Conservation (phyloP, 1,140 invertebrate genomes). For the Drosophila mayri region DNA sequence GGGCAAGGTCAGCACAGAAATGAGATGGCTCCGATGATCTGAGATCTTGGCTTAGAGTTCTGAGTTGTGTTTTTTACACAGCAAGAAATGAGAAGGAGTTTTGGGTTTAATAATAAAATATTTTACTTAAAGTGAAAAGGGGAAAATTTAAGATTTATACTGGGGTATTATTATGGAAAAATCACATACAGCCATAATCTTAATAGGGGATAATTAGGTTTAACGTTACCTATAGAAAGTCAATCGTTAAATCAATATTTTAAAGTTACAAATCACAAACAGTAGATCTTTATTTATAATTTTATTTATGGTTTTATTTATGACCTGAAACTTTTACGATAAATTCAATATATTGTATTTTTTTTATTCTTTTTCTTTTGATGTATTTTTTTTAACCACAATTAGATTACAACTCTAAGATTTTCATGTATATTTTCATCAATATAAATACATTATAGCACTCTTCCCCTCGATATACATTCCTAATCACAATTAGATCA, state of each 20-base stretch:
- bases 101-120: neutral
- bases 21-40: slow-evolving; percentile 32
- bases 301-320: too few species aligned
- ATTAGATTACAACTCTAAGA: neutral
- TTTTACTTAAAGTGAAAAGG: too few species aligned
- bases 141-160: too few species aligned
- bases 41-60: slow-evolving; percentile 11
- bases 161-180: too few species aligned
- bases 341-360: neutral
- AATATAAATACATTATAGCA: neutral
- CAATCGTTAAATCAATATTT: neutral
- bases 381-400: neutral
- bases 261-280: neutral
- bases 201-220: too few species aligned
- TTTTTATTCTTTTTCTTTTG: neutral
- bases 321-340: neutral
- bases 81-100: neutral
- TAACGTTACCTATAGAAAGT: too few species aligned
- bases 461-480: neutral
- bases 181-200: too few species aligned
- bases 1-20: slow-evolving; percentile 42
- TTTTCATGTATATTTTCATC: neutral
- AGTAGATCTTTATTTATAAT: too few species aligned
- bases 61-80: slow-evolving; percentile 10
- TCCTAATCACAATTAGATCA: neutral